A percentile compares a stretch with the other conserved stretches of the same genome.
Conservation (phyloP, 37 sponge, comb jelly and placozoan genomes). For the Geodia barretti region DNA sequence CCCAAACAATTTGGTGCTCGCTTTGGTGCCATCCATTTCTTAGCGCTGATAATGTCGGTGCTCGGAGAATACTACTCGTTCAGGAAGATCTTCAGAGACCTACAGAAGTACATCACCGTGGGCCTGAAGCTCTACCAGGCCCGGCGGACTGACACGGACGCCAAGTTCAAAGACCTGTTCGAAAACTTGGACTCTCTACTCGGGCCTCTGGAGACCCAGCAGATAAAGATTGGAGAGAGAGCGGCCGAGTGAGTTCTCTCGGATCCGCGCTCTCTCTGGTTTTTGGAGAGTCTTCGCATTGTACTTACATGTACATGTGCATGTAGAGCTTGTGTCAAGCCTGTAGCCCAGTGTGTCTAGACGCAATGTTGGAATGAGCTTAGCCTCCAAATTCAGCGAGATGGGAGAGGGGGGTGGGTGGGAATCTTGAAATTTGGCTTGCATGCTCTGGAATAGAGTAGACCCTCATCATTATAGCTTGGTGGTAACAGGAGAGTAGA, state of each 20-base stretch:
- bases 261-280: neutral
- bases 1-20: too few relatives aligned
- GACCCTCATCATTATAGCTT: too few relatives aligned
- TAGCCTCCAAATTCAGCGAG: too few relatives aligned
- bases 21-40: too few relatives aligned
- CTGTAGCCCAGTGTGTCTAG: too few relatives aligned
- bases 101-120: slow-evolving; percentile 45
- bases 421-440: too few relatives aligned
- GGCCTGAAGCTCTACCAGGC: slow-evolving; percentile 50
- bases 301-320: too few relatives aligned
- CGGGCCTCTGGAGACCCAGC: slow-evolving; percentile 30
- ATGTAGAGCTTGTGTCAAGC: too few relatives aligned
- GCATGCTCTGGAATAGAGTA: too few relatives aligned
- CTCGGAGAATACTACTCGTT: slow-evolving; percentile 12
- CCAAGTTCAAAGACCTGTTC: slow-evolving; percentile 41
- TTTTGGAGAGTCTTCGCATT: neutral
- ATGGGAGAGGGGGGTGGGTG: too few relatives aligned
- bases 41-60: neutral
- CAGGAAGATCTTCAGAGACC: slow-evolving; percentile 57
- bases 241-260: slow-evolving; percentile 27
- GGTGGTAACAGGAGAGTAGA: too few relatives aligned
- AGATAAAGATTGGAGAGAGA: slow-evolving; percentile 22
- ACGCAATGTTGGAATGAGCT: too few relatives aligned
- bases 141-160: slow-evolving; percentile 18
- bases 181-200: slow-evolving; percentile 14